Evolutionary conservation across 1,140 invertebrate genomes (phyloP), one percentile per base, ranked within the genome.

Genomic region (Pseudomyrmex sp.): DNA sequence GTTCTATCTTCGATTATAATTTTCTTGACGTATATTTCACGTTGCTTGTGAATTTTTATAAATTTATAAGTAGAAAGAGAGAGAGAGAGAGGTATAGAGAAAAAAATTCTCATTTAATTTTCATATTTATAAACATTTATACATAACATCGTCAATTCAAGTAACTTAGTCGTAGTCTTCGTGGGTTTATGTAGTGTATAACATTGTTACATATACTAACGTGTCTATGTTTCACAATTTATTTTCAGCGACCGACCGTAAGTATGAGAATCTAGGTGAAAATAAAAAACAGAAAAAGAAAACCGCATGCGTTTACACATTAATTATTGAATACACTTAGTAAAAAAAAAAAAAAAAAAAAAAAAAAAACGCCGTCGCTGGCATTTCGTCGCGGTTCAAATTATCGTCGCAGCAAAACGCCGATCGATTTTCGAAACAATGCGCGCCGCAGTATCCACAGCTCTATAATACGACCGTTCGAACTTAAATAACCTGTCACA

Each of bases 91-190:
- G 62, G 18, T 80, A 18, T 44, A 56, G 54, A 13, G 72, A 50
- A 35, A 77, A 56, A 59, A 48, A 62, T 46, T 56, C 79, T 74
- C 79, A 23, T 82, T 82, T 75, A 50, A 62, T 75, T 73, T 75
- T 26, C 26, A 75, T 63, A 75, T 75, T 44, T 63, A 82, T 75
- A 74, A 20, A 63, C 35, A 35, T 35, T 35, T 56, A 82, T 79
- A 83, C 74, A 79, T 66, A 56, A 89, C 87, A 89, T 89, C 88
- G 88, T 89, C 88, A 89, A 89, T 89, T 89, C 88, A 89, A 89
- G 88, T 89, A 89, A 86, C 72, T 56, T 61, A 86, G 73, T 58
- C 72, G 80, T 74, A 79, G 62, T 48, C 50, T 70, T 76, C 58
- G 83, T 77, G 73, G 74, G 62, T 85, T 80, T 58, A 74, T 35